Conservation (phyloP, 2,888 invertebrate genomes). For the Exephanes ischioxanthus region DNA sequence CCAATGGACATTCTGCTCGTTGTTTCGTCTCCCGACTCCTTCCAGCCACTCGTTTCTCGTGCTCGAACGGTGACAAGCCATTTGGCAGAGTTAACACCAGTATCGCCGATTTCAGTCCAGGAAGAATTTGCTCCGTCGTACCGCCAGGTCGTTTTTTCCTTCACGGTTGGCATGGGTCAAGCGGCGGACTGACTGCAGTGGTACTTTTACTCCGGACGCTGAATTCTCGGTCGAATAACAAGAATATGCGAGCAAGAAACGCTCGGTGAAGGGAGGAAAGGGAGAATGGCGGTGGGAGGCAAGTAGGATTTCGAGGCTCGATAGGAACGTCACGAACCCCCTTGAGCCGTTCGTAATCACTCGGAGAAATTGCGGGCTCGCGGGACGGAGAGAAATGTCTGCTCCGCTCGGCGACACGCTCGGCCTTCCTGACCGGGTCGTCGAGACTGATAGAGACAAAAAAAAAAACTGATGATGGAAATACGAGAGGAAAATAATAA, state of each 20-base stretch:
- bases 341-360: conserved; percentile 63
- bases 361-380: conserved; percentile 57
- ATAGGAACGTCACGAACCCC: conserved; percentile 61
- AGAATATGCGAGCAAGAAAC: conserved; percentile 13
- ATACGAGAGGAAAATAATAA: conserved; percentile 12
- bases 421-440: background rate
- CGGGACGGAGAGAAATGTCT: conserved; percentile 16
- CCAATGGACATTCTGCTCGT: conserved; percentile 34
- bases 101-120: conserved; percentile 4
- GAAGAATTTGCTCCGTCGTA: conserved; percentile 34
- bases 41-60: conserved; percentile 21
- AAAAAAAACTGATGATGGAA: background rate
- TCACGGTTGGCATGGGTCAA: conserved; percentile 14
- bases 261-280: too few species aligned
- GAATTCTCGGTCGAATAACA: conserved; percentile 7
- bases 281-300: background rate
- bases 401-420: background rate
- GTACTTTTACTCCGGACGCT: background rate
- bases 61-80: conserved; percentile 36
- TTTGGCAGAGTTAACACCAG: conserved; percentile 60
- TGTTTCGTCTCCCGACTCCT: conserved; percentile 37
- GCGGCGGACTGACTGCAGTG: background rate
- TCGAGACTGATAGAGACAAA: background rate
- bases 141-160: background rate
- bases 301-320: conserved; percentile 47